Evolutionary conservation across 1,140 invertebrate species (phyloP).

Genomic region (Globodera rostochiensis): DNA sequence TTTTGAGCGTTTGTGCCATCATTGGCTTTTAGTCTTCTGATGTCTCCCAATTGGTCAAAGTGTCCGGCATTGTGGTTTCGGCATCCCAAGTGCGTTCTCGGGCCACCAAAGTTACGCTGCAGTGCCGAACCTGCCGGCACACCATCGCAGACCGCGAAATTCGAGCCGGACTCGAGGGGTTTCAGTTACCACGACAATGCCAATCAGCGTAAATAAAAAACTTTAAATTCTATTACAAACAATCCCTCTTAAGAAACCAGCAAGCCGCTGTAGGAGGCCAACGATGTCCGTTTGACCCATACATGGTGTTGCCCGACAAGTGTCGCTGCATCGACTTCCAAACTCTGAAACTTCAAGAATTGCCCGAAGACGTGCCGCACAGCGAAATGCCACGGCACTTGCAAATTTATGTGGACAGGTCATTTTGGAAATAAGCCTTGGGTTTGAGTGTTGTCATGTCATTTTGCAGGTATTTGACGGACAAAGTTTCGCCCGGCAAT

Average conservation of each 20-base stretch:
- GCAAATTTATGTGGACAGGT: slow-evolving; percentile 88
- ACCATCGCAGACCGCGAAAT: slow-evolving; percentile 85
- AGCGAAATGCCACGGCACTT: slow-evolving; percentile 97
- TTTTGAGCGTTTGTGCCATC: not conserved
- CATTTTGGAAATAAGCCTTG: slow-evolving; percentile 31
- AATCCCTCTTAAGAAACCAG: slow-evolving; percentile 72
- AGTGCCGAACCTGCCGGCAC: slow-evolving; percentile 89
- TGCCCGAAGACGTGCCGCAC: slow-evolving; percentile 92
- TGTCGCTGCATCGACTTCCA: slow-evolving; percentile 93
- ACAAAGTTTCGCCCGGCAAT: slow-evolving; percentile 93
- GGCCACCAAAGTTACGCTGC: slow-evolving; percentile 89
- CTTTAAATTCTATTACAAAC: not conserved
- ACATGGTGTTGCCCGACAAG: slow-evolving; percentile 94
- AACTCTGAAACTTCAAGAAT: slow-evolving; percentile 86
- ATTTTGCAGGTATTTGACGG: slow-evolving; percentile 75
- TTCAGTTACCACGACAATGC: slow-evolving; percentile 87
- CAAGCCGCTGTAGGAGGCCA: slow-evolving; percentile 75
- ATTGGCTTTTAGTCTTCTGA: slow-evolving; percentile 68
- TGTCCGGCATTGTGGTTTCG: slow-evolving; percentile 91
- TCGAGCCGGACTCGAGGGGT: slow-evolving; percentile 93
- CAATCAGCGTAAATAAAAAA: slow-evolving; percentile 71
- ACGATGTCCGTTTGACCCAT: slow-evolving; percentile 95
- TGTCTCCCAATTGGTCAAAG: slow-evolving; percentile 89
- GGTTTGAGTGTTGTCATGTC: not conserved
- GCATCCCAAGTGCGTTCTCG: slow-evolving; percentile 91